Conservation (phyloP, 2,888 invertebrate species). For the Eustalomyia histrio region DNA sequence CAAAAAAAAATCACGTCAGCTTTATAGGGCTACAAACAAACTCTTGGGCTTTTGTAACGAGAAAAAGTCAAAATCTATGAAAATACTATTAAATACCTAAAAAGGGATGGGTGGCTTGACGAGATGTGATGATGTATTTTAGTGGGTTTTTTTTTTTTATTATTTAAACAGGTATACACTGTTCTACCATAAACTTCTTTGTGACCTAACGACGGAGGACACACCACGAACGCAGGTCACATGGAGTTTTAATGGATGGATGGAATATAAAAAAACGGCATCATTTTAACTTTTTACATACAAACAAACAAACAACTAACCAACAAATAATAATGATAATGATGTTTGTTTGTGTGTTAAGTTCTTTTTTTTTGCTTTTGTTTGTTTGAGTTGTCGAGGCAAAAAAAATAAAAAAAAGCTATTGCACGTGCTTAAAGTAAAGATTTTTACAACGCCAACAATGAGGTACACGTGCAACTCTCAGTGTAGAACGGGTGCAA, state of each 20-base stretch:
- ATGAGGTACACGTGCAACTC: conserved; percentile 59
- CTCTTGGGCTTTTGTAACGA: conserved; percentile 20
- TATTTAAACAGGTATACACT: neutral
- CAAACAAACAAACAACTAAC: conserved; percentile 1
- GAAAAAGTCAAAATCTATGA: conserved; percentile 59
- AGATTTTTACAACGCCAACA: conserved; percentile 68
- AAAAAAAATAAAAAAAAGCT: conserved; percentile 73
- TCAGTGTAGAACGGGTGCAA: conserved; percentile 52
- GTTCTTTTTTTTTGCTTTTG: conserved; percentile 22
- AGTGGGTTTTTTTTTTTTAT: conserved; percentile 21
- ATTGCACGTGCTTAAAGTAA: conserved; percentile 78
- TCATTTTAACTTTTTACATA: conserved; percentile 52
- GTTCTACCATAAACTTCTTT: conserved; percentile 18
- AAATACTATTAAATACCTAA: conserved; percentile 16
- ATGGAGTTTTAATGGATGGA: conserved; percentile 23
- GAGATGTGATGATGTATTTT: conserved; percentile 2
- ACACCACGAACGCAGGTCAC: conserved; percentile 58
- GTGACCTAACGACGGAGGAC: conserved; percentile 37
- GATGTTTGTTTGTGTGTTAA: conserved; percentile 43
- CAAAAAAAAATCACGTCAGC: conserved; percentile 56
- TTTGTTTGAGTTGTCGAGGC: neutral
- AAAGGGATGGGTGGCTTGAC: conserved; percentile 2
- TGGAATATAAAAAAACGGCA: conserved; percentile 30
- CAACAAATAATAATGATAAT: conserved; percentile 33
- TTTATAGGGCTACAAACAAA: conserved; percentile 39